These are phyloP conservation scores for Molossus molossus DNA, from an alignment of 2,797 vertebrate species.

Conservation along the genomic window DNA sequence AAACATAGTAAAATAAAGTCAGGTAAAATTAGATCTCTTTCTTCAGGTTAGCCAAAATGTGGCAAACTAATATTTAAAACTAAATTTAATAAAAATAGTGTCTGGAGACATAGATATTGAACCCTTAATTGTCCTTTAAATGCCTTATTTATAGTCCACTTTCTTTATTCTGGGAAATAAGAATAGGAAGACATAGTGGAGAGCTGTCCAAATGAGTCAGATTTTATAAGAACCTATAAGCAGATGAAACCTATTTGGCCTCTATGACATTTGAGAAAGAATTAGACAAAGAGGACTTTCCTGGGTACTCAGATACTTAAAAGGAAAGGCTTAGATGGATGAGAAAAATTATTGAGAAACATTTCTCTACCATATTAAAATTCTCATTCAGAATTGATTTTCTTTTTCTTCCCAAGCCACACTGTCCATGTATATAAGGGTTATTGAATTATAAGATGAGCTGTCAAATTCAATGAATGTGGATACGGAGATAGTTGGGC, in stretches of 20 bases:
- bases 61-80: slow-evolving; percentile 27
- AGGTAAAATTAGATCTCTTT: slow-evolving; percentile 35
- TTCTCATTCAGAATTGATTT: slow-evolving; percentile 71
- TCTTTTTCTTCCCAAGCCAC: slow-evolving; percentile 61
- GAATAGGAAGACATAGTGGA: neutral
- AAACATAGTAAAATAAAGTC: slow-evolving; percentile 14
- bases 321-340: slow-evolving; percentile 55
- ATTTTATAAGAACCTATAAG: slow-evolving; percentile 60
- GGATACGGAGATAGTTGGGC: neutral
- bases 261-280: slow-evolving; percentile 38
- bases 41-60: slow-evolving; percentile 1
- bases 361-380: slow-evolving; percentile 43
- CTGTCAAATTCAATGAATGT: slow-evolving; percentile 75
- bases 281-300: neutral
- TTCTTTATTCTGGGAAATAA: slow-evolving; percentile 74
- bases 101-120: slow-evolving; percentile 35
- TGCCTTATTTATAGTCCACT: slow-evolving; percentile 38
- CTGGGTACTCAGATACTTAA: neutral
- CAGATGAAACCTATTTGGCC: slow-evolving; percentile 52
- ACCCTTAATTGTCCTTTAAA: slow-evolving; percentile 16
- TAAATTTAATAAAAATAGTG: slow-evolving; percentile 46
- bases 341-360: slow-evolving; percentile 64
- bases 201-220: slow-evolving; percentile 42
- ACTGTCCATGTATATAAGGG: neutral
- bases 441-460: slow-evolving; percentile 72